Conservation (phyloP, 2,113 vertebrate species). For the Steatornis caripensis region DNA sequence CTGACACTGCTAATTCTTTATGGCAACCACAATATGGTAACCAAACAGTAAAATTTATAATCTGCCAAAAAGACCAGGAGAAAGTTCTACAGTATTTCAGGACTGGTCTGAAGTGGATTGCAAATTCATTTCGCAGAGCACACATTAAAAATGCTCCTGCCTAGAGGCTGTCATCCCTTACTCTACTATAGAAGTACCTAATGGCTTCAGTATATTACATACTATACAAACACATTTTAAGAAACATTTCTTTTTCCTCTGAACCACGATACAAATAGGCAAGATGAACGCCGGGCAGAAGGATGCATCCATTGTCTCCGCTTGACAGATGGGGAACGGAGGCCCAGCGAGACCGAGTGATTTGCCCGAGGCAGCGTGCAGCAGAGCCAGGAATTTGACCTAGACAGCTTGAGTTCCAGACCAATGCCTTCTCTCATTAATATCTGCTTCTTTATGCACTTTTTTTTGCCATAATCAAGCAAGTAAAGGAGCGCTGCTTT, state of each 20-base stretch:
- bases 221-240: neutral
- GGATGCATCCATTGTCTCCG: neutral
- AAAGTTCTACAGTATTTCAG: neutral
- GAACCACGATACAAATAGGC: neutral
- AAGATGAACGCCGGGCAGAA: neutral
- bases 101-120: neutral
- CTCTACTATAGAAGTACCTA: neutral
- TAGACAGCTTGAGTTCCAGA: constrained; percentile 17
- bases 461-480: neutral
- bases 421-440: neutral
- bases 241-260: neutral
- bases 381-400: neutral
- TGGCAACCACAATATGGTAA: neutral
- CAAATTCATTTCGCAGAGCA: neutral
- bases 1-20: neutral
- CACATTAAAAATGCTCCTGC: neutral
- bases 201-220: neutral
- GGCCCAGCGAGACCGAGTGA: neutral
- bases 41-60: neutral
- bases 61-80: neutral
- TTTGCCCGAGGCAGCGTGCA: neutral
- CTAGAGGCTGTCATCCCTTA: neutral
- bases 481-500: neutral
- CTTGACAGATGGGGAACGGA: neutral
- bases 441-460: neutral